Evolutionary conservation across 2,113 vertebrate genomes (phyloP).

Genomic region (Dasyurus viverrinus): DNA sequence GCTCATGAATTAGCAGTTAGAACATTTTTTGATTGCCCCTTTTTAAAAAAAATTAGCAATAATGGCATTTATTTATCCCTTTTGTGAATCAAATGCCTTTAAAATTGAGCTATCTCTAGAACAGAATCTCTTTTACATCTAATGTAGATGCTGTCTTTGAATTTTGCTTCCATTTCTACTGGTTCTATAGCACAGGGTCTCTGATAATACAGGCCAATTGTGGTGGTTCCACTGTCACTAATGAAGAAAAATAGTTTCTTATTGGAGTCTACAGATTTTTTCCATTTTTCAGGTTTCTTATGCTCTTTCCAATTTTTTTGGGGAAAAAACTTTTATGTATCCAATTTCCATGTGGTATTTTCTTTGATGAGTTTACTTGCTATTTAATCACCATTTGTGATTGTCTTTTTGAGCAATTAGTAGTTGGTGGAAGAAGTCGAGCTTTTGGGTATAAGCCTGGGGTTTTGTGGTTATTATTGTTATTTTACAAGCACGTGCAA

Average conservation of each 20-base stretch:
- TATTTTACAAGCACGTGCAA: background rate
- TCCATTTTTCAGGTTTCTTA: background rate
- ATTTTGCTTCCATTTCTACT: background rate
- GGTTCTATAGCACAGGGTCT: background rate
- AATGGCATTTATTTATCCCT: background rate
- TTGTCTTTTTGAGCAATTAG: background rate
- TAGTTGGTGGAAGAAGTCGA: background rate
- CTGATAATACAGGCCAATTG: background rate
- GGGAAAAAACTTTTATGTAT: no score
- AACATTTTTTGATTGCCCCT: background rate
- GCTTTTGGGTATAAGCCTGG: background rate
- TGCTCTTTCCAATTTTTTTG: no score
- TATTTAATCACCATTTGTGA: background rate
- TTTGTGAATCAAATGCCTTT: background rate
- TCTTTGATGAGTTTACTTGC: background rate
- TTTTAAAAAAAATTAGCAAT: background rate
- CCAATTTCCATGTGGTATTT: background rate
- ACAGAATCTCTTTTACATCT: background rate
- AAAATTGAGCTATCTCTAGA: background rate
- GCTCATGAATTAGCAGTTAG: background rate
- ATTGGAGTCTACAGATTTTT: background rate
- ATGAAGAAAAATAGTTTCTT: background rate
- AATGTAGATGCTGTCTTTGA: background rate
- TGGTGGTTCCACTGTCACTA: background rate
- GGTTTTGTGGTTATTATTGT: background rate